Conservation (phyloP, 1,140 invertebrate genomes). For the Archegozetes longisetosus region DNA sequence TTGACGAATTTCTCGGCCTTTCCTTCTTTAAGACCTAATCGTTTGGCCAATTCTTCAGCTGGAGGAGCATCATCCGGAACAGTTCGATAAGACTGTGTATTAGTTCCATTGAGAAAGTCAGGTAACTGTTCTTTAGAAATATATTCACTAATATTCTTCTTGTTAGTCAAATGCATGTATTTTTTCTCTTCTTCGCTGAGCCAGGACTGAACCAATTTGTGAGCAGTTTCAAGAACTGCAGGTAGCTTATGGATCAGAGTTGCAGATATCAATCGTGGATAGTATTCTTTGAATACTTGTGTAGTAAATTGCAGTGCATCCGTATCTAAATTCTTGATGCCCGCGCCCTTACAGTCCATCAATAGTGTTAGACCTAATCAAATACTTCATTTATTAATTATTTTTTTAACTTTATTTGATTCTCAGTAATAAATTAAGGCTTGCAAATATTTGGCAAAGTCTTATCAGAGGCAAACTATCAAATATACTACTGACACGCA, state of each 20-base stretch:
- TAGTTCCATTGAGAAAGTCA: neutral
- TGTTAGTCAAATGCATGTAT: neutral
- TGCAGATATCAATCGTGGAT: neutral
- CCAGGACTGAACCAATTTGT: neutral
- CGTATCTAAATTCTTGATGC: neutral
- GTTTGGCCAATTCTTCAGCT: neutral
- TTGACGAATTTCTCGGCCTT: constrained; percentile 3
- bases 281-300: neutral
- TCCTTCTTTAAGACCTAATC: neutral
- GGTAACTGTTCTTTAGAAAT: neutral
- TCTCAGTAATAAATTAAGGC: no score
- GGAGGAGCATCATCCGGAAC: neutral
- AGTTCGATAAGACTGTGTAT: neutral
- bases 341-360: neutral
- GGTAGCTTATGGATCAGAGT: neutral
- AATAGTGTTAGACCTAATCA: neutral
- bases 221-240: neutral
- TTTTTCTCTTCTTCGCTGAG: neutral
- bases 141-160: neutral
- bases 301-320: neutral
- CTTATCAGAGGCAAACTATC: no score
- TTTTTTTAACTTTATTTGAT: no score
- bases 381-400: neutral
- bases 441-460: no score
- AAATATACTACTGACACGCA: no score